Evolutionary conservation across 1,140 invertebrate species (phyloP).

Genomic region (Drosophila pseudoobscura): DNA sequence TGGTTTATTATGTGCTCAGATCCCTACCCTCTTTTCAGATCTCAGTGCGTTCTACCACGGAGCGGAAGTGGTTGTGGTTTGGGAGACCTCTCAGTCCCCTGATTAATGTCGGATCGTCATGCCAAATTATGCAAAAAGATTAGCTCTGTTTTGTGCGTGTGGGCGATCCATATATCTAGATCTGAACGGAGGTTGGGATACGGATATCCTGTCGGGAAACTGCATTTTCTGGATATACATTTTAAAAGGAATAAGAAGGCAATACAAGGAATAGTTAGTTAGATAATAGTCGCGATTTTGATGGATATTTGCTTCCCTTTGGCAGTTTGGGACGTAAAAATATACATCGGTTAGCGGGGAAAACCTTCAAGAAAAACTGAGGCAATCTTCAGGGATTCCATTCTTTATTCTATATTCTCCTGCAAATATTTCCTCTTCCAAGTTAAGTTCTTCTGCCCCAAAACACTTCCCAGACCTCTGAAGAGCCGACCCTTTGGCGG

Average conservation of each 20-base stretch:
- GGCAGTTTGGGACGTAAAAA: too few species aligned
- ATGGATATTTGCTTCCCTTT: neutral
- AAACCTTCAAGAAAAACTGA: too few species aligned
- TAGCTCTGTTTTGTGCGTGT: constrained; percentile 2
- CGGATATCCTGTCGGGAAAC: neutral
- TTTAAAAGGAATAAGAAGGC: too few species aligned
- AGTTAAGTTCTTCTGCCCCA: neutral
- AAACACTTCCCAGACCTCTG: constrained; percentile 1
- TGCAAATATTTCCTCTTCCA: neutral
- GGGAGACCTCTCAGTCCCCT: neutral
- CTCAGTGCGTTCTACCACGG: constrained; percentile 28
- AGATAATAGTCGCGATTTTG: neutral
- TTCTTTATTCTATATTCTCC: too few species aligned
- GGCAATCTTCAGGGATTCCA: too few species aligned
- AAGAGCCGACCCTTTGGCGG: constrained; percentile 25
- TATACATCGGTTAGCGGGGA: too few species aligned
- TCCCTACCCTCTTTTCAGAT: constrained; percentile 5
- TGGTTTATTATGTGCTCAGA: constrained; percentile 61
- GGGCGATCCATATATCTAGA: neutral
- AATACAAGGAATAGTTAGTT: too few species aligned
- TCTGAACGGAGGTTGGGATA: neutral
- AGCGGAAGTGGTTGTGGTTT: constrained; percentile 57
- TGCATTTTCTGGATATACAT: neutral
- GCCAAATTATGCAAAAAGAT: constrained; percentile 59
- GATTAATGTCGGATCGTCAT: constrained; percentile 33